Percentiles rank a stretch among this genome's conserved stretches.
Conservation (phyloP, 2,113 vertebrate species). For the Leucopternis melanops region DNA sequence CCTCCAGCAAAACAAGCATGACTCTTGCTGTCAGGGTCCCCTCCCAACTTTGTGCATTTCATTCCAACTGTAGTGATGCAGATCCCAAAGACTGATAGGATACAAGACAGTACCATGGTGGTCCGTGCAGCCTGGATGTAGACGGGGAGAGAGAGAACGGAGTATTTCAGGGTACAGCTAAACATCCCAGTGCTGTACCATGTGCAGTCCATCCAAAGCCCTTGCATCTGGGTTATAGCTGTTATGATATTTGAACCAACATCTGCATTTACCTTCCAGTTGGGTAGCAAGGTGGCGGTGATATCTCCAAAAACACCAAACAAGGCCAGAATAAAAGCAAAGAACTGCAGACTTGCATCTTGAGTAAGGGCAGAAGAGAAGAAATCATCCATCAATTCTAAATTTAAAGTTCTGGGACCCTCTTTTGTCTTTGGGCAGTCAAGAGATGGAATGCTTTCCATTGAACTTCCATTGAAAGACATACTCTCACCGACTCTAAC, state of each 20-base stretch:
- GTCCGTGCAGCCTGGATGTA: conserved; percentile 90
- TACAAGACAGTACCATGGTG: conserved; percentile 90
- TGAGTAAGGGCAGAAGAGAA: too few species aligned
- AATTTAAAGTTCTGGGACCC: too few species aligned
- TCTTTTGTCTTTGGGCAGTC: too few species aligned
- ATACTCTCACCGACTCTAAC: too few species aligned
- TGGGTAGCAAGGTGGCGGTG: conserved; percentile 87
- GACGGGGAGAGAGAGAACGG: conserved; percentile 83
- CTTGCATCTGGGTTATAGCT: conserved; percentile 88
- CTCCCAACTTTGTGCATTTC: conserved; percentile 89
- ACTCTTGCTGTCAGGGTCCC: conserved; percentile 79
- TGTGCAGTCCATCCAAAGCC: conserved; percentile 98
- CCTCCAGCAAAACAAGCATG: conserved; percentile 84
- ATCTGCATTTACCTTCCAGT: conserved; percentile 91
- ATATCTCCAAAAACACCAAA: conserved; percentile 83
- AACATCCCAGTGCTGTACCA: conserved; percentile 98
- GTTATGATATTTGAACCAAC: conserved; percentile 89
- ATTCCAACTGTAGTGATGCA: conserved; percentile 86
- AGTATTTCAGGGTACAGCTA: conserved; percentile 89
- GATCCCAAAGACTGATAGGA: conserved; percentile 84
- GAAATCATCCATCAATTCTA: too few species aligned
- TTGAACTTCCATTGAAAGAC: too few species aligned
- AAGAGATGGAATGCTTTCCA: too few species aligned
- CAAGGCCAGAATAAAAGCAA: conserved; percentile 87
- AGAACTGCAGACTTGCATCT: conserved; percentile 88